phyloP scores from a whole-genome alignment of 92 coral and sea anemone species.

The Siderastrea radians region DNA sequence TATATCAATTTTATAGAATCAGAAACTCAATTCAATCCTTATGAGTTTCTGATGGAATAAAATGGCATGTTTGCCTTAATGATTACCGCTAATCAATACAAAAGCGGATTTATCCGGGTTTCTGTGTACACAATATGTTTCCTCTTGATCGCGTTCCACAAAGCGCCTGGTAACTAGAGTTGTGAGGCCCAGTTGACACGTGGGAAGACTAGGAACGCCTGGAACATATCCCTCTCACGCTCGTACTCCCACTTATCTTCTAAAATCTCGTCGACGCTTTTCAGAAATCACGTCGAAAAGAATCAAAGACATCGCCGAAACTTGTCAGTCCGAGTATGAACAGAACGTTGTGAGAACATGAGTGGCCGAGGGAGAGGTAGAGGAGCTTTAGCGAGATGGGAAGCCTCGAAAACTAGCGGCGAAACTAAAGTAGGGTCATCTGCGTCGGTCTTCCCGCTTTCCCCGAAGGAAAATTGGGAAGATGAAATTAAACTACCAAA shows the following conservation, averaged over 20 bases:
- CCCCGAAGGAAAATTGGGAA: conserved; percentile 24
- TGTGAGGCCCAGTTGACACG: not conserved
- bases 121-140: too few relatives aligned
- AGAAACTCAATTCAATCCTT: too few relatives aligned
- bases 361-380: conserved; percentile 92
- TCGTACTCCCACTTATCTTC: not conserved
- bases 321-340: not conserved
- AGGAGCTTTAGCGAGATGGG: conserved; percentile 86
- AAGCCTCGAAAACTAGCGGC: conserved; percentile 36
- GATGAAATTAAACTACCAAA: conserved; percentile 26
- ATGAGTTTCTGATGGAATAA: too few relatives aligned
- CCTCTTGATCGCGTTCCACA: not conserved
- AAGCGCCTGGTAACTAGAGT: not conserved
- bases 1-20: too few relatives aligned
- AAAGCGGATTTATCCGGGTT: too few relatives aligned
- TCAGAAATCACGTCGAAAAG: not conserved
- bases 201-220: conserved; percentile 36
- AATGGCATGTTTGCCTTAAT: too few relatives aligned
- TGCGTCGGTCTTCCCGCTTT: conserved; percentile 49
- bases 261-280: not conserved
- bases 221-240: conserved; percentile 3
- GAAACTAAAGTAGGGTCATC: conserved; percentile 71
- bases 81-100: too few relatives aligned
- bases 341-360: conserved; percentile 38
- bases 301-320: not conserved